Evolutionary conservation across 2,113 vertebrate genomes (phyloP).

Genomic region (Microcebus jonahi): DNA sequence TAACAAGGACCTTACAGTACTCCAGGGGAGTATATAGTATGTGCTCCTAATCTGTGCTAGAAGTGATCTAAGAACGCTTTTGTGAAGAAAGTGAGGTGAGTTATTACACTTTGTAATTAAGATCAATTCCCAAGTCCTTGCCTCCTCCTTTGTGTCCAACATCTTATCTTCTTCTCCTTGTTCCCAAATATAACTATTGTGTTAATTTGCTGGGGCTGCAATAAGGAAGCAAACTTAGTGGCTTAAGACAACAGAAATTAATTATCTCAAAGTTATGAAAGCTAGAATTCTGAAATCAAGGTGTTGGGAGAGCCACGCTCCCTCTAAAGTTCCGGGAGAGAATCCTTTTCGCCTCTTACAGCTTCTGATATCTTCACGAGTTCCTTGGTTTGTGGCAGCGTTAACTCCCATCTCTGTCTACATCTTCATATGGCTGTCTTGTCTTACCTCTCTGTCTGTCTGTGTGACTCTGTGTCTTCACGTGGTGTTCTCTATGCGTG

Average conservation of each 20-base stretch:
- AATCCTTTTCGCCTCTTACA: accelerated
- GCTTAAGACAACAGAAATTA: neutral
- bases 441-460: neutral
- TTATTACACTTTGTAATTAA: neutral
- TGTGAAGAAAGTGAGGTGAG: neutral
- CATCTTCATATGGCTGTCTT: accelerated
- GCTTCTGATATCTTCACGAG: accelerated
- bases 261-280: neutral
- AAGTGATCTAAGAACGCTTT: neutral
- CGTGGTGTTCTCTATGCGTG: accelerated
- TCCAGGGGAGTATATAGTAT: accelerated
- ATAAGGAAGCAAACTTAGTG: neutral
- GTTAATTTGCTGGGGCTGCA: neutral
- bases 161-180: neutral
- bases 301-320: accelerated
- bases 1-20: neutral
- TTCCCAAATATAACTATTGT: neutral
- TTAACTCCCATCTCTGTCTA: accelerated
- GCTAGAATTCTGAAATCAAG: neutral
- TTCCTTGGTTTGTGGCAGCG: accelerated
- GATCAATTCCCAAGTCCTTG: neutral
- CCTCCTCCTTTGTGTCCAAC: neutral
- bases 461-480: neutral
- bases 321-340: neutral
- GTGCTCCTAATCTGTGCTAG: neutral